Conservation (phyloP, 2,797 vertebrate species). For the Nyctalus aviator region DNA sequence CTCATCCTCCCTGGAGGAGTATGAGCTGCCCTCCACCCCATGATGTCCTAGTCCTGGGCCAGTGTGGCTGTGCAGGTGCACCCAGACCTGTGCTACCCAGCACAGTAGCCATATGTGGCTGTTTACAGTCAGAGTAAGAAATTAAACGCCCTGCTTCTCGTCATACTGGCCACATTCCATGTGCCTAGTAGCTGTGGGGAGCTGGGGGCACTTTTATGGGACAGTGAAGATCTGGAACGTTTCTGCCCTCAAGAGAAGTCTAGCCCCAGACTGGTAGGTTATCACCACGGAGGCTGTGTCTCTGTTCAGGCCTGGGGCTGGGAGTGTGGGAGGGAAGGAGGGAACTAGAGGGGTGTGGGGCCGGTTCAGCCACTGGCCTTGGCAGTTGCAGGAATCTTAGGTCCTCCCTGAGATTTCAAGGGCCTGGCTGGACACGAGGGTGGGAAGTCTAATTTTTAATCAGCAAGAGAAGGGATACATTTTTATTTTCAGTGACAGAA, state of each 20-base stretch:
- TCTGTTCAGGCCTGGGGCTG: background rate
- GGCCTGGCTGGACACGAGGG: background rate
- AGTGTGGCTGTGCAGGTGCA: background rate
- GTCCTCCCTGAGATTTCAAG: background rate
- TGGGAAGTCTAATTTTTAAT: background rate
- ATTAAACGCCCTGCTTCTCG: background rate
- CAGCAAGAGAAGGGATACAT: background rate
- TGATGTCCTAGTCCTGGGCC: background rate
- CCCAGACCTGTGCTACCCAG: background rate
- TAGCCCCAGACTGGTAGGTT: background rate
- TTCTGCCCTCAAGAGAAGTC: background rate
- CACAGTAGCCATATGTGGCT: background rate
- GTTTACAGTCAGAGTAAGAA: background rate
- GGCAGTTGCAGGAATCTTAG: background rate
- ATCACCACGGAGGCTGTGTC: background rate
- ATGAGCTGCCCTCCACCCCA: background rate
- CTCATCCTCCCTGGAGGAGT: background rate
- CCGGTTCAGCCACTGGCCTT: background rate
- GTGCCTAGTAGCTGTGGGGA: background rate
- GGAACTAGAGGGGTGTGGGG: background rate
- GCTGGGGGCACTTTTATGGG: conserved; percentile 66
- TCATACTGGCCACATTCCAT: background rate
- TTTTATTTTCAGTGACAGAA: background rate
- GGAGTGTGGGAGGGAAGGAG: background rate
- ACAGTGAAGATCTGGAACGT: background rate